Base-by-base conservation (phyloP, 2,113 vertebrate genomes). In the Pomatorhinus ruficollis region DNA sequence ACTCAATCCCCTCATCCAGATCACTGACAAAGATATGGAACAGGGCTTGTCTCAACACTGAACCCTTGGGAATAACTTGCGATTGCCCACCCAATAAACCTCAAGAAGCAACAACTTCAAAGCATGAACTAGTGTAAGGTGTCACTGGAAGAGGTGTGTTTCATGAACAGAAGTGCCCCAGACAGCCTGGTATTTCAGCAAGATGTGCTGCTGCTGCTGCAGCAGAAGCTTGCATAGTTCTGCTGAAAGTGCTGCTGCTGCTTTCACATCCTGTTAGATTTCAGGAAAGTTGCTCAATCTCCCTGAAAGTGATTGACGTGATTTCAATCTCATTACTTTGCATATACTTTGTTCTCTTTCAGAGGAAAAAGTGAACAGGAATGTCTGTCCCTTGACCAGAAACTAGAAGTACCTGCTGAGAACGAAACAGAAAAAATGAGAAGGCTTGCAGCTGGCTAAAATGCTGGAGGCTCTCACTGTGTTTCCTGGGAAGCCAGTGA, bases 261-360 rank as follows among this genome's bases (percentile, higher is more conserved):
- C 57, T 96, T 93, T 91, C 95, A 92, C 79, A 74, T 94, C 92
- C 96, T 89, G 56, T 82, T 71, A 40, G 1, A 2, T 90, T 86
- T 95, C 60, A 88, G 40, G 60, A 95, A 94, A 57, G 24, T 44
- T 35, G 1, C 52, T 70, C 59, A 31, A 25, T 45, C 76, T 88
- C 63, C 14, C 68, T 95, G 74, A 85, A 95, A 87, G 63, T 61
- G 72, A 95, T 81, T 53, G 53, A 77, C 65, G 28, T 69, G 28
- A 22, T 88, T 91, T 95, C 30, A 4, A 9, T 91, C 53, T 91
- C 44, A 11, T 49, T 84, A 21, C n/a, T 79, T 57, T 64, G 83
- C 54, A 79, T 59, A 78, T 37, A 7, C 56, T 93, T 81, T 39
- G 24, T 75, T 95, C 92, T 18, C 1, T 78, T 95, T 81, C 31